Conservation (phyloP, 2,797 vertebrate genomes). For the Tokudaia tokunoshimensis region DNA sequence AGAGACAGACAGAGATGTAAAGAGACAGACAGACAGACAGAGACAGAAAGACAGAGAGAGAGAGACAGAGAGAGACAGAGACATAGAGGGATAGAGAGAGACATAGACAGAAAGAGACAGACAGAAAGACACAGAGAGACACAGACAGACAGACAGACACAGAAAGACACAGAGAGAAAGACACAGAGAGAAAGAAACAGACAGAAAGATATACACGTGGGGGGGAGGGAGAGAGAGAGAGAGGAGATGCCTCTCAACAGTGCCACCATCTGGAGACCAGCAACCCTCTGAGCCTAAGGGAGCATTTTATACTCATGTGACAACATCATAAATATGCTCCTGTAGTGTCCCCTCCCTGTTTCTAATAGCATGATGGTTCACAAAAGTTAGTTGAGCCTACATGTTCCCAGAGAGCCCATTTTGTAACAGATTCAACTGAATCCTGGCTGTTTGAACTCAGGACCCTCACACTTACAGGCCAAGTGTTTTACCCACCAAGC, state of each 20-base stretch:
- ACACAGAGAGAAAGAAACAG: neutral
- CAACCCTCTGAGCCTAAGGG: neutral
- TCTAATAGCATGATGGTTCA: neutral
- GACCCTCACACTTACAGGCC: neutral
- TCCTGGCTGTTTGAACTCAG: neutral
- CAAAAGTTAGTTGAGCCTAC: rapidly evolving
- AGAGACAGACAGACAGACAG: too few species aligned
- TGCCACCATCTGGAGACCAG: neutral
- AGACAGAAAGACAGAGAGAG: too few species aligned
- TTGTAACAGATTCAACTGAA: neutral
- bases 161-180: neutral
- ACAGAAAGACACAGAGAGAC: too few species aligned
- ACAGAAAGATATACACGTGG: neutral
- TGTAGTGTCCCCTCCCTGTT: neutral
- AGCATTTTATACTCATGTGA: neutral
- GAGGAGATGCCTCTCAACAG: too few species aligned
- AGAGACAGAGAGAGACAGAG: neutral
- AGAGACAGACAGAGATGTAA: too few species aligned
- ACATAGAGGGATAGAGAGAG: too few species aligned
- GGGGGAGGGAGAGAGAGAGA: too few species aligned
- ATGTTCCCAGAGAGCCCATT: rapidly evolving
- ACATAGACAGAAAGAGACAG: neutral
- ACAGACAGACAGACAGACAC: neutral
- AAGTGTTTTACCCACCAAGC: neutral
- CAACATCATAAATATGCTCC: rapidly evolving